Evolutionary conservation across 2,113 vertebrate species (phyloP).

Genomic region (Takifugu flavidus): DNA sequence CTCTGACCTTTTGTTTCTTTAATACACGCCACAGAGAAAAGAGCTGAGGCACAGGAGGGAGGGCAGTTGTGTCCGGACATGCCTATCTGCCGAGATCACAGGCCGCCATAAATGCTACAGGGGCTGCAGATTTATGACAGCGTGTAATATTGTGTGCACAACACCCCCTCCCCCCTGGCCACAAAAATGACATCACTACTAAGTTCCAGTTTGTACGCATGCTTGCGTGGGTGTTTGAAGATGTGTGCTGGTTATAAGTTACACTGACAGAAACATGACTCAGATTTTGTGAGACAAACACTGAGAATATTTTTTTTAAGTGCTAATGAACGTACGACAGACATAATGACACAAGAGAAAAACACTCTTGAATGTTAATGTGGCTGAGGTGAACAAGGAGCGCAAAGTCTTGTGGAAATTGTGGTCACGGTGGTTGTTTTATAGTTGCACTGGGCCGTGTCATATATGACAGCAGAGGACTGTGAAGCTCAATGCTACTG

Average conservation of each 20-base stretch:
- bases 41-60: slow-evolving; percentile 44
- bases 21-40: slow-evolving; percentile 54
- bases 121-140: slow-evolving; percentile 63
- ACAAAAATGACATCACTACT: slow-evolving; percentile 47
- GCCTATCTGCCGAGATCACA: slow-evolving; percentile 69
- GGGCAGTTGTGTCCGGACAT: slow-evolving; percentile 65
- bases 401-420: no score
- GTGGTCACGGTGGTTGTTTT: no score
- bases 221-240: slow-evolving; percentile 6
- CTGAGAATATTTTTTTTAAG: no score
- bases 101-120: slow-evolving; percentile 59
- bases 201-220: slow-evolving; percentile 14
- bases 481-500: no score
- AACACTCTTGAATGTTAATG: neutral
- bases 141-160: slow-evolving; percentile 52
- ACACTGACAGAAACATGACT: slow-evolving; percentile 4
- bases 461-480: no score
- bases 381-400: no score
- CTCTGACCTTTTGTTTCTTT: slow-evolving; percentile 61
- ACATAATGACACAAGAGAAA: neutral
- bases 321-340: no score
- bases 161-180: slow-evolving; percentile 1
- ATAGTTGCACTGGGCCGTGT: no score
- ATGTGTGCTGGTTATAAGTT: slow-evolving; percentile 34
- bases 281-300: neutral